Conservation (phyloP, 2,888 invertebrate species). For the Podabrus alpinus region DNA sequence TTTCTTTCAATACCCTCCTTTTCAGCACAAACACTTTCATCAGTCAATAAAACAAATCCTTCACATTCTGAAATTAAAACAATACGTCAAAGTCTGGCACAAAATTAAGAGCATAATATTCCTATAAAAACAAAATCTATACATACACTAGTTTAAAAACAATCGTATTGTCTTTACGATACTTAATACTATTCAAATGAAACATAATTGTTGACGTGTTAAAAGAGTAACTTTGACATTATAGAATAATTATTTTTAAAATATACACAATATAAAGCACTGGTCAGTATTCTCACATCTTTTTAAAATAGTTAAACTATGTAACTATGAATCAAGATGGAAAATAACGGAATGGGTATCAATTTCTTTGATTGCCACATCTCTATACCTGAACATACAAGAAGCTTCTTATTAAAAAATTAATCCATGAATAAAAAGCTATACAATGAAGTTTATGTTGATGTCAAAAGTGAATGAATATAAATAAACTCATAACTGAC, state of each 20-base stretch:
- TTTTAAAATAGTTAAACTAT: background rate
- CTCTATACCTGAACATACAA: constrained; percentile 7
- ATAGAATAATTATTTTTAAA: background rate
- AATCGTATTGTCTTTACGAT: background rate
- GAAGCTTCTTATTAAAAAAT: background rate
- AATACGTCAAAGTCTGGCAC: background rate
- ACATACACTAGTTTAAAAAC: background rate
- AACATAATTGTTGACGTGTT: background rate
- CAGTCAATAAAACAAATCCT: background rate
- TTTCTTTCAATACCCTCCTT: background rate
- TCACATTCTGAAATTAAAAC: background rate
- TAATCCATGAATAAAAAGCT: background rate
- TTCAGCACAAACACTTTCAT: background rate
- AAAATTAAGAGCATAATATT: background rate
- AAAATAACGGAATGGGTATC: background rate
- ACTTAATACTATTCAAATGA: background rate
- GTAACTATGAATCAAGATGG: background rate
- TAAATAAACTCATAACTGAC: constrained; percentile 56
- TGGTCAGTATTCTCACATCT: constrained; percentile 2
- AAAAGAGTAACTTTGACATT: background rate
- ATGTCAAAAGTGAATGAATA: constrained; percentile 11
- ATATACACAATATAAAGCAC: constrained; percentile 5
- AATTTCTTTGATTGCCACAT: constrained; percentile 1
- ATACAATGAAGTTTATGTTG: background rate
- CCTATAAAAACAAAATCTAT: background rate